These are phyloP conservation scores for Melanotaenia nigrans DNA, from an alignment of 2,797 vertebrate genomes.

Conservation along the genomic window DNA sequence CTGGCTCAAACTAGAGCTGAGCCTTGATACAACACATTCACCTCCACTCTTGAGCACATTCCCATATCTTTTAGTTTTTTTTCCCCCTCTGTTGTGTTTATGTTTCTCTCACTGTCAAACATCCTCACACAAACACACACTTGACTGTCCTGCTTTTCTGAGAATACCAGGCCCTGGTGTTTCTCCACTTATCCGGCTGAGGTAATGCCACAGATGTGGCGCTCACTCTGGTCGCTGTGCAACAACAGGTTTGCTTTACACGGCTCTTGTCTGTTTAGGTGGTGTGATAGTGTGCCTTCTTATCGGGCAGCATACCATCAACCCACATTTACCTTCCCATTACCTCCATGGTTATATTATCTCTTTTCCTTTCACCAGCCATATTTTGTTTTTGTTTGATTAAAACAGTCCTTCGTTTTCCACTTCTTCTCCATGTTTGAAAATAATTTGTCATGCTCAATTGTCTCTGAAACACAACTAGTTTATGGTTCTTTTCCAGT, in stretches of 20 bases:
- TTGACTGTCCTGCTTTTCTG: slow-evolving; percentile 18
- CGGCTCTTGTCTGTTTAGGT: slow-evolving; percentile 53
- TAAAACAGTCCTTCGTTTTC: slow-evolving; percentile 36
- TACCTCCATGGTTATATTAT: slow-evolving; percentile 31
- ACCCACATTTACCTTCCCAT: slow-evolving; percentile 25
- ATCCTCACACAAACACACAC: slow-evolving; percentile 38
- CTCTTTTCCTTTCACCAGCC: slow-evolving; percentile 18
- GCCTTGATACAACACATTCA: slow-evolving; percentile 37
- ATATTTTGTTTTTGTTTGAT: slow-evolving; percentile 26
- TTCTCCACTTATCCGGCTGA: slow-evolving; percentile 37
- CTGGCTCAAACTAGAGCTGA: slow-evolving; percentile 46
- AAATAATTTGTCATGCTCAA: slow-evolving; percentile 60
- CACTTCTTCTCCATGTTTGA: slow-evolving; percentile 43
- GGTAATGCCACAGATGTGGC: slow-evolving; percentile 69
- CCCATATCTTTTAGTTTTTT: slow-evolving; percentile 9
- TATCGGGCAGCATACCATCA: slow-evolving; percentile 47
- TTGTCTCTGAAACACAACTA: slow-evolving; percentile 44
- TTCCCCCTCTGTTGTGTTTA: slow-evolving; percentile 37
- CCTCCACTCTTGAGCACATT: slow-evolving; percentile 34
- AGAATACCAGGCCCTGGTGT: slow-evolving; percentile 36
- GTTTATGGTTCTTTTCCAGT: slow-evolving; percentile 54
- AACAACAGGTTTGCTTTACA: slow-evolving; percentile 53
- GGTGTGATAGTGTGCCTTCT: slow-evolving; percentile 42
- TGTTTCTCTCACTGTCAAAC: slow-evolving; percentile 54
- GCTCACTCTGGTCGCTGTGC: slow-evolving; percentile 40